These are phyloP conservation scores for Epicauta chinensis DNA, from an alignment of 1,140 invertebrate species.

Conservation along the genomic window DNA sequence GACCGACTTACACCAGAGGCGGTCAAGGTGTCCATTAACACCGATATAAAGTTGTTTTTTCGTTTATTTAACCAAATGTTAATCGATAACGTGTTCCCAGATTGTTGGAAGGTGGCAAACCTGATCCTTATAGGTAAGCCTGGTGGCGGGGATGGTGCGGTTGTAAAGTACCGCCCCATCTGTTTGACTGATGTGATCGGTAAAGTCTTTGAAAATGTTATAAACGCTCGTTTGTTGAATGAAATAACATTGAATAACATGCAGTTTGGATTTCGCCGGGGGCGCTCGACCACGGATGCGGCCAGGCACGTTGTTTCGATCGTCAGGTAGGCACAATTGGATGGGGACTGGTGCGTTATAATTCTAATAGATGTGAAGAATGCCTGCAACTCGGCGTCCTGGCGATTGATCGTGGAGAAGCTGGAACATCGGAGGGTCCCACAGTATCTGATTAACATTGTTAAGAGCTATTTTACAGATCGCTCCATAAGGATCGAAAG, in stretches of 20 bases:
- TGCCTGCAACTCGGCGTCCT: slow-evolving; percentile 9
- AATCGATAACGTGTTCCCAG: background rate
- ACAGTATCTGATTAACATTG: background rate
- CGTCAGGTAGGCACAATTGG: background rate
- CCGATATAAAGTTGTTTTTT: background rate
- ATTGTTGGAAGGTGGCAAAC: background rate
- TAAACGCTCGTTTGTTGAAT: slow-evolving; percentile 1
- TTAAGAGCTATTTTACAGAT: background rate
- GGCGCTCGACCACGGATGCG: background rate
- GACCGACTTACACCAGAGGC: slow-evolving; percentile 1
- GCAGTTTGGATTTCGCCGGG: background rate
- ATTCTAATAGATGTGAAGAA: slow-evolving; percentile 9
- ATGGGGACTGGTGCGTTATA: background rate
- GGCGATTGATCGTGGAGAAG: background rate
- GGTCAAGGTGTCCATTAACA: background rate
- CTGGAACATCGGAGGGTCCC: background rate
- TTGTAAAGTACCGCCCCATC: slow-evolving; percentile 9
- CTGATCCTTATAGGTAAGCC: background rate
- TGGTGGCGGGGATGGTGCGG: background rate
- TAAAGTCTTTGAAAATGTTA: slow-evolving; percentile 6
- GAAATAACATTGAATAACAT: background rate
- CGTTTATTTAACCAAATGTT: background rate
- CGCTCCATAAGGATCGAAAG: too few relatives aligned
- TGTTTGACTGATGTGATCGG: slow-evolving; percentile 8
- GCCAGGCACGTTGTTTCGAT: background rate